Evolutionary conservation across 2,888 invertebrate species (phyloP).

Genomic region (Synergus umbraculus): DNA sequence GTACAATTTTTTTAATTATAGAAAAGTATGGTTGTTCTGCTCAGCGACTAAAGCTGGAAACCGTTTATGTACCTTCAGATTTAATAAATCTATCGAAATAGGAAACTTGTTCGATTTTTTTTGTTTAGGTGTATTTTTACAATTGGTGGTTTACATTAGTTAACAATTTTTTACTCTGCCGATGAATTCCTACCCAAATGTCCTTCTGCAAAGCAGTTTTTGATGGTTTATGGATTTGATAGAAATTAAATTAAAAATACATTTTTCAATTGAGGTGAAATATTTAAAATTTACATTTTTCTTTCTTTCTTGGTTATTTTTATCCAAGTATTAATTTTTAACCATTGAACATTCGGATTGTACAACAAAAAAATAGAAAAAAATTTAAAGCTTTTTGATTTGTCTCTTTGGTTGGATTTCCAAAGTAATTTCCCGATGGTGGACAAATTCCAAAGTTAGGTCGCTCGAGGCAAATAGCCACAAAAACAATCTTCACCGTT

Average conservation of each 20-base stretch:
- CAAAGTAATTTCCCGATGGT: slow-evolving; percentile 48
- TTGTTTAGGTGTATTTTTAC: slow-evolving; percentile 5
- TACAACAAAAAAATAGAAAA: no score
- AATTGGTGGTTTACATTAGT: neutral
- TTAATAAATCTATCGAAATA: slow-evolving; percentile 33
- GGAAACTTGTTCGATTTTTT: slow-evolving; percentile 18
- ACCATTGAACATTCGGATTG: slow-evolving; percentile 32
- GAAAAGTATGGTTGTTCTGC: slow-evolving; percentile 32
- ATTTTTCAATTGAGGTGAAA: slow-evolving; percentile 42
- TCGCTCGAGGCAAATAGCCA: slow-evolving; percentile 47
- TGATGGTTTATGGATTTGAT: neutral
- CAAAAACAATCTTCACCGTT: slow-evolving; percentile 25
- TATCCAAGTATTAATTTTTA: slow-evolving; percentile 41
- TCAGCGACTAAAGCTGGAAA: neutral
- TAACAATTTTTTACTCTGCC: neutral
- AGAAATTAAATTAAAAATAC: slow-evolving; percentile 29
- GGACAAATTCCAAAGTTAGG: slow-evolving; percentile 49
- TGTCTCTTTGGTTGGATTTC: slow-evolving; percentile 50
- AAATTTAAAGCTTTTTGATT: slow-evolving; percentile 47
- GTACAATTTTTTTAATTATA: slow-evolving; percentile 30
- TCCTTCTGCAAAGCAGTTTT: neutral
- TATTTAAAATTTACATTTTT: slow-evolving; percentile 7
- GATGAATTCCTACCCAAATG: neutral
- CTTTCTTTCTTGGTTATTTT: slow-evolving; percentile 16
- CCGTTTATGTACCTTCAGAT: slow-evolving; percentile 37